Conservation (phyloP, 2,797 vertebrate species). For the Molossus alvarezi region DNA sequence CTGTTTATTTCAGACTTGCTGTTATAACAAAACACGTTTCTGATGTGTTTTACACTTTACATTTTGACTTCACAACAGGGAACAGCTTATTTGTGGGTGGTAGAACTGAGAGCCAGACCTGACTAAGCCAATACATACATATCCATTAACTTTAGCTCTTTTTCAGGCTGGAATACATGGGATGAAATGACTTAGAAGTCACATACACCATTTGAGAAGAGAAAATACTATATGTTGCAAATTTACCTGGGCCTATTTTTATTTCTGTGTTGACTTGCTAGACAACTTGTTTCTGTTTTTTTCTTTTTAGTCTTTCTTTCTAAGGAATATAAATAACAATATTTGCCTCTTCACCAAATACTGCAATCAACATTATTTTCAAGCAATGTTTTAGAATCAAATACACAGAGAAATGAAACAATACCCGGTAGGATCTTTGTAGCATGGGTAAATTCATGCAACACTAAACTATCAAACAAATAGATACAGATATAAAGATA, state of each 20-base stretch:
- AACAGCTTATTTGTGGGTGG: constrained; percentile 77
- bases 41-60: constrained; percentile 75
- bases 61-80: constrained; percentile 73
- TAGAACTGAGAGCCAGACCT: constrained; percentile 65
- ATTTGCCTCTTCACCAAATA: neutral
- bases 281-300: neutral
- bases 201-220: neutral
- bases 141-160: constrained; percentile 38
- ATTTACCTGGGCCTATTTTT: neutral
- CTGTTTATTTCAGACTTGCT: constrained; percentile 76
- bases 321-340: neutral
- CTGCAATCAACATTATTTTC: neutral
- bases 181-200: constrained; percentile 28
- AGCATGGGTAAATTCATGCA: neutral
- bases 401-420: neutral
- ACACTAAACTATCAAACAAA: neutral
- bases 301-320: neutral
- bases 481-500: neutral
- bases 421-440: neutral
- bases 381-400: constrained; percentile 12
- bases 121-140: constrained; percentile 43
- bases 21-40: constrained; percentile 63
- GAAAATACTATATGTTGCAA: neutral
- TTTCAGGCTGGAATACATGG: neutral
- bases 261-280: neutral